These are phyloP conservation scores for Pseudococcus viburni DNA, from an alignment of 2,888 invertebrate genomes.

Conservation along the genomic window DNA sequence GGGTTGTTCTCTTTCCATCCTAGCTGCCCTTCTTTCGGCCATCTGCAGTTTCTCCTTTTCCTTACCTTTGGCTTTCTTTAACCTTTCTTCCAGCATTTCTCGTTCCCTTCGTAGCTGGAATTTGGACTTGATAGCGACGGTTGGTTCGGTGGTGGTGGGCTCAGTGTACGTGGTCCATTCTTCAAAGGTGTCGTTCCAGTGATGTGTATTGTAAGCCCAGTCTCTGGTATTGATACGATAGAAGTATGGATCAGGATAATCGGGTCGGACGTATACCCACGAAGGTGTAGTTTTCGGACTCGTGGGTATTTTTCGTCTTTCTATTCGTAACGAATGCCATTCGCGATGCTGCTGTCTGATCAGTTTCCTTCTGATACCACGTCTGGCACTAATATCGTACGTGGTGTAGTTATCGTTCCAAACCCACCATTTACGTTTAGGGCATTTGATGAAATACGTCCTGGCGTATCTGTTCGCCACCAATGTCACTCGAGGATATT, in stretches of 20 bases:
- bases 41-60: background rate
- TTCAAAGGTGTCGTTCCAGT: background rate
- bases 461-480: background rate
- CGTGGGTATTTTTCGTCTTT: background rate
- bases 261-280: background rate
- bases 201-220: background rate
- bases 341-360: background rate
- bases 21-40: background rate
- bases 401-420: constrained; percentile 2
- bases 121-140: background rate
- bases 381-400: background rate
- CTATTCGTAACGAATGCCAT: background rate
- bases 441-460: background rate
- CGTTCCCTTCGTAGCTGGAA: background rate
- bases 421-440: constrained; percentile 25
- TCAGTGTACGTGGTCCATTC: background rate
- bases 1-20: background rate
- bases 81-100: background rate
- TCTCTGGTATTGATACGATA: constrained; percentile 17
- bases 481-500: background rate
- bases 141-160: background rate
- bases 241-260: background rate
- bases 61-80: background rate
- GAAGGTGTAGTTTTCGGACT: background rate
- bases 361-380: background rate